Base-by-base conservation (phyloP, 1,140 invertebrate species). In the Brachionus angularis region DNA sequence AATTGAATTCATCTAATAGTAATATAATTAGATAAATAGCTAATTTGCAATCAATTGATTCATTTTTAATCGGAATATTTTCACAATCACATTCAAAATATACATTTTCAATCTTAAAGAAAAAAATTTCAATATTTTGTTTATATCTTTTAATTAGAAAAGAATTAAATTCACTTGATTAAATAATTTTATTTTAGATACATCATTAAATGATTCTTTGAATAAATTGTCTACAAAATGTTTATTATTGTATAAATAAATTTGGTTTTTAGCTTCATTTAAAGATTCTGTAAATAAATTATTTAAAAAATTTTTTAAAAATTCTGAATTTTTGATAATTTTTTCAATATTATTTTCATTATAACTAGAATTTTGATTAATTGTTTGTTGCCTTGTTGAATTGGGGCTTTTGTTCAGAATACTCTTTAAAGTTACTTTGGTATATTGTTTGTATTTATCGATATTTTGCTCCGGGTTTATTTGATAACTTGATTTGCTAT, bases 371-470 rank as follows among this genome's bases (percentile, higher is more conserved):
- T 14, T 42, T 42, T 42, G 10, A 39, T 21, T 23, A 39, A 16
- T 21, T 58, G 33, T 23, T 39, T 42, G 36, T 58, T 58, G 23
- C 23, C 23, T 21, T 36, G 12, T 58, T 36, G 10, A 23, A 21
- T 67, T 10, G 23, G 62, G 62, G 47, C 62, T 46, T 34, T 47
- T 67, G 25, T 67, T 67, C 21, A 67, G 25, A 23, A 67, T 0
- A 14, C 47, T 67, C 47, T 67, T 67, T 8, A 67, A 27, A 1
- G 62, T 67, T 29, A 67, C 25, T 50, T 67, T 67, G 31, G 62
- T 36, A 14, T 67, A 67, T 29, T 67, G 62, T 29, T 58, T 58
- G 39, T 39, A 58, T 23, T 58, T 31, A 36, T 25, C 39, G 39
- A 39, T 36, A 21, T 18, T 21, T 2, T 39, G 18, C 16, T 58